Evolutionary conservation across 2,888 invertebrate species (phyloP).

Genomic region (Tribolium freemani): DNA sequence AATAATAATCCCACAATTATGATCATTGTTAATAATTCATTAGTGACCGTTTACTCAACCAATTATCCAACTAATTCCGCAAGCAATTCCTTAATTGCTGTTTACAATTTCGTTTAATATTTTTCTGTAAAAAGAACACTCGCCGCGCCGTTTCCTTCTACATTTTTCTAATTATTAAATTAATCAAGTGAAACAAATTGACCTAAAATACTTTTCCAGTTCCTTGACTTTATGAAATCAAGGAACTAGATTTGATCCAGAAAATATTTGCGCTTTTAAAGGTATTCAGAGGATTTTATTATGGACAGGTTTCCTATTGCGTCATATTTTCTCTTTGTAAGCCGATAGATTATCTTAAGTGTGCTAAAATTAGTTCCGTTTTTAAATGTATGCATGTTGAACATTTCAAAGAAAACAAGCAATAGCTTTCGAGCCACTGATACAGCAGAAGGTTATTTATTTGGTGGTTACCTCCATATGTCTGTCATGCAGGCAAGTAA

Average conservation of each 20-base stretch:
- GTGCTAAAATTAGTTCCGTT: neutral
- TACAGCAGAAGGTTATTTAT: neutral
- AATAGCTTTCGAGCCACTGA: neutral
- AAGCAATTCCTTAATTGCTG: slow-evolving; percentile 11
- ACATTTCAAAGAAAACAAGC: neutral
- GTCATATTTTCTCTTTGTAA: neutral
- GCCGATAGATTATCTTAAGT: neutral
- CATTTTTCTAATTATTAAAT: neutral
- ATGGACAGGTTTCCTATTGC: neutral
- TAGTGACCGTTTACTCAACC: slow-evolving; percentile 26
- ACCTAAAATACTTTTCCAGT: slow-evolving; percentile 11
- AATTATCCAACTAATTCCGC: slow-evolving; percentile 18
- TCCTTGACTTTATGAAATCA: slow-evolving; percentile 9
- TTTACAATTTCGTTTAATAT: neutral
- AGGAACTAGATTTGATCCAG: slow-evolving; percentile 3
- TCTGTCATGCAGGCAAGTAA: neutral
- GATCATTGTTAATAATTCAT: slow-evolving; percentile 8
- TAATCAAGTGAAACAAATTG: slow-evolving; percentile 19
- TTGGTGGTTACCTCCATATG: neutral
- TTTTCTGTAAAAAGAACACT: neutral
- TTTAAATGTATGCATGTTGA: neutral
- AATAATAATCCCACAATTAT: neutral
- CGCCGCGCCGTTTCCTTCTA: neutral
- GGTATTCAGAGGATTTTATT: neutral
- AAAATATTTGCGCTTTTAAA: neutral